Evolutionary conservation across 2,113 vertebrate species (phyloP).

Genomic region (Lepus europaeus): DNA sequence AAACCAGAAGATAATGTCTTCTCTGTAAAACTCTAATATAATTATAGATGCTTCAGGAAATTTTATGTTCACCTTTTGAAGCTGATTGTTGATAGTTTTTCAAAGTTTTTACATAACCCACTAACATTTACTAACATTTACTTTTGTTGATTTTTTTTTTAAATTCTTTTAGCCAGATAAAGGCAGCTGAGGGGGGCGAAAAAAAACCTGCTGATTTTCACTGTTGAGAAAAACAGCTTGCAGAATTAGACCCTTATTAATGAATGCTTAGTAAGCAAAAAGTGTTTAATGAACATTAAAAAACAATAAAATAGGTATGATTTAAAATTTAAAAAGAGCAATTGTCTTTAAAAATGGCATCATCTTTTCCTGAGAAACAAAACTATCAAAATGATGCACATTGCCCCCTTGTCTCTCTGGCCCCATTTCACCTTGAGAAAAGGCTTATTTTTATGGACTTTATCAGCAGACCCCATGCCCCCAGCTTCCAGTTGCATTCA

Average conservation of each 20-base stretch:
- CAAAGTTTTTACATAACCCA: constrained; percentile 60
- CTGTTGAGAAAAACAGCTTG: background rate
- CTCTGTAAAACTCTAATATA: constrained; percentile 71
- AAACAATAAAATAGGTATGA: constrained; percentile 15
- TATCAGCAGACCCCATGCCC: background rate
- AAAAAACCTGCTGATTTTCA: constrained; percentile 27
- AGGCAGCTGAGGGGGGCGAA: background rate
- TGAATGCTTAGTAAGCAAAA: constrained; percentile 54
- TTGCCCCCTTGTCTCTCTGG: fast-evolving
- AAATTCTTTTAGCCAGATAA: constrained; percentile 41
- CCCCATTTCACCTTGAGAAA: background rate
- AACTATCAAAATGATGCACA: background rate
- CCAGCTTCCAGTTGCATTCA: background rate
- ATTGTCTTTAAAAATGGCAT: background rate
- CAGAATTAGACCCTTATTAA: constrained; percentile 72
- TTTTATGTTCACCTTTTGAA: constrained; percentile 64
- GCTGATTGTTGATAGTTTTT: constrained; percentile 55
- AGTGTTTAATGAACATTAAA: constrained; percentile 73
- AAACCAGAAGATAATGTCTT: constrained; percentile 59
- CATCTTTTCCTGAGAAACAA: constrained; percentile 13
- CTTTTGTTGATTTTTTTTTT: background rate
- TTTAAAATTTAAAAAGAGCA: background rate
- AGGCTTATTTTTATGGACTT: background rate
- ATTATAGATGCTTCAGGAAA: constrained; percentile 72
- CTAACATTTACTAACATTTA: constrained; percentile 21